Evolutionary conservation across 2,113 vertebrate genomes (phyloP).

Genomic region (Entomyzon cyanotis): DNA sequence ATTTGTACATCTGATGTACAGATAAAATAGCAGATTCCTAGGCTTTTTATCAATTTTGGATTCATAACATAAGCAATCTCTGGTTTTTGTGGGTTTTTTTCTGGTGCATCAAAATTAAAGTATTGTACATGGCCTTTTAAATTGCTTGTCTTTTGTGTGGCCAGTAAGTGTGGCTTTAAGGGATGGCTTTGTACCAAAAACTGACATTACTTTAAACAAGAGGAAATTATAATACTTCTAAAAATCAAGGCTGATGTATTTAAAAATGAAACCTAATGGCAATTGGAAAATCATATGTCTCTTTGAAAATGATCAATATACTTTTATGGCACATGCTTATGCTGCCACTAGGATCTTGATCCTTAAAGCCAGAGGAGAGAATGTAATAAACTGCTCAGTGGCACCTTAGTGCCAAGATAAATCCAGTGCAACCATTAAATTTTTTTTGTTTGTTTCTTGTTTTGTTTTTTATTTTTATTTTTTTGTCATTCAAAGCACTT

Average conservation of each 20-base stretch:
- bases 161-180: background rate
- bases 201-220: background rate
- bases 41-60: background rate
- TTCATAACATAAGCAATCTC: background rate
- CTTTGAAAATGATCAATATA: background rate
- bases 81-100: background rate
- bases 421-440: background rate
- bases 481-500: constrained; percentile 37
- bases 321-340: background rate
- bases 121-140: background rate
- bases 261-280: background rate
- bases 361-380: background rate
- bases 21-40: background rate
- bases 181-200: background rate
- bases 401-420: background rate
- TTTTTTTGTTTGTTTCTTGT: background rate
- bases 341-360: background rate
- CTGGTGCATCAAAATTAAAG: background rate
- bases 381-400: background rate
- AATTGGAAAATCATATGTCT: background rate
- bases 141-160: background rate
- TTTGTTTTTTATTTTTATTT: background rate
- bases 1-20: background rate
- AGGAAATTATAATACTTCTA: background rate
- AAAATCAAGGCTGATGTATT: background rate